Conservation (phyloP, 2,797 vertebrate genomes). For the Tadarida brasiliensis region DNA sequence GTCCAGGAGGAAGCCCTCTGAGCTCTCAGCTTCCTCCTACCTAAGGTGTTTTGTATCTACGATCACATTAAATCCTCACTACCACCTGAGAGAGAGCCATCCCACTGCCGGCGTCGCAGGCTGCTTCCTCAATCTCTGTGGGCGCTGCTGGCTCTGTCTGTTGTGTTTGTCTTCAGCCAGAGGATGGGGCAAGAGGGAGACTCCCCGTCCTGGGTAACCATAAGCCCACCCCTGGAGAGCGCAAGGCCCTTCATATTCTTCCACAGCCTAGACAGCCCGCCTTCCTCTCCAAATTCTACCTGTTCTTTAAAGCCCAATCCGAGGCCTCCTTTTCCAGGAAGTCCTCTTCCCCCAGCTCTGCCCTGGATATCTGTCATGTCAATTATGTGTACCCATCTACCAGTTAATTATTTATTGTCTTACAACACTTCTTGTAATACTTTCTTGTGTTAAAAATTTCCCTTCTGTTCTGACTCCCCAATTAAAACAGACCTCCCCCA, state of each 20-base stretch:
- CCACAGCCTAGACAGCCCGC: background rate
- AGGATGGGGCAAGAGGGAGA: background rate
- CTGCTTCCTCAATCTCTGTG: background rate
- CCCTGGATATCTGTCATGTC: background rate
- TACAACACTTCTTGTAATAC: background rate
- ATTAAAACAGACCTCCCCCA: background rate
- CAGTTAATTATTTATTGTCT: conserved; percentile 28
- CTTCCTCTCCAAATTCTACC: background rate
- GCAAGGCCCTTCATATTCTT: background rate
- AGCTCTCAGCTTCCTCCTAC: background rate
- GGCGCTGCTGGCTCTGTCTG: background rate
- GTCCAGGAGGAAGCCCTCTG: background rate
- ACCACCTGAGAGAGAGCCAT: background rate
- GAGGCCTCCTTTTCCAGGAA: background rate
- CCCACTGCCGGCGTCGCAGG: background rate
- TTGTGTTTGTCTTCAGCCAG: background rate
- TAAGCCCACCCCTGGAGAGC: background rate
- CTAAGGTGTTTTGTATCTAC: background rate
- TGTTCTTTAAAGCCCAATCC: conserved; percentile 7
- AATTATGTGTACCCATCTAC: background rate
- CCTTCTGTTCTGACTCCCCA: background rate
- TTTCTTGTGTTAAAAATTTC: conserved; percentile 2
- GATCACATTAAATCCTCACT: background rate
- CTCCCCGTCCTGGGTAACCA: background rate
- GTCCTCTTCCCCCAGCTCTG: background rate